Evolutionary conservation across 1,140 invertebrate genomes (phyloP), one percentile per base, ranked within the genome.

Genomic region (Melanaphis sacchari): DNA sequence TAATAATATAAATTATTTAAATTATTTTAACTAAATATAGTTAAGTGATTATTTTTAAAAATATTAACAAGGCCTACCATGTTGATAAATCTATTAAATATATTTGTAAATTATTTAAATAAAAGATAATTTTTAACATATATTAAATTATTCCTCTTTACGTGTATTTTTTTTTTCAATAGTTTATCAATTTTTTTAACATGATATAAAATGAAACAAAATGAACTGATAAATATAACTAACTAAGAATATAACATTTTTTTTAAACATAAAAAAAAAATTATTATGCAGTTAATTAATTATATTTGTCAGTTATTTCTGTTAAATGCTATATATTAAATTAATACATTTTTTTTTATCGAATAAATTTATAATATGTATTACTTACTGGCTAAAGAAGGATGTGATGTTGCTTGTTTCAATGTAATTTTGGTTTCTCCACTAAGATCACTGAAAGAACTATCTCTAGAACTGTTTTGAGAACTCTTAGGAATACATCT

Each of bases 391-490:
- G 22, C 36, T 85, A 93, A 81, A 84, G 91, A 84, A 52, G 91
- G 91, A 84, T 93, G 91, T 40, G 91, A 93, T 40, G 49, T n/a
- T 22, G 91, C 91, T 93, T 93, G 91, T 54, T 93, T 93, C 6
- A 93, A 26, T 21, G 91, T 49, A 18, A 54, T 41, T 52, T 93
- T 93, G 1, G 81, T 93, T 85, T 93, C 91, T 52, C 76, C 81
- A 54, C 91, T 93, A 41, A 93, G 91, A 54, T 93, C 91, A 54
- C 91, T 93, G 54, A 93, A 93, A 41, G 91, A 93, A 84, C 91
- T 93, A 54, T 93, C 81, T 52, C 91, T 93, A 9, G 91, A 93
- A 54, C 91, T 93, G 84, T 93, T 93, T 41, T 85, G 91, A 93
- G 91, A 93, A 85, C 91, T 93, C 38, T 93, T 93, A 18, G 81